These are phyloP conservation scores for Sphinx pinastri DNA, from an alignment of 2,888 invertebrate genomes.

Conservation along the genomic window DNA sequence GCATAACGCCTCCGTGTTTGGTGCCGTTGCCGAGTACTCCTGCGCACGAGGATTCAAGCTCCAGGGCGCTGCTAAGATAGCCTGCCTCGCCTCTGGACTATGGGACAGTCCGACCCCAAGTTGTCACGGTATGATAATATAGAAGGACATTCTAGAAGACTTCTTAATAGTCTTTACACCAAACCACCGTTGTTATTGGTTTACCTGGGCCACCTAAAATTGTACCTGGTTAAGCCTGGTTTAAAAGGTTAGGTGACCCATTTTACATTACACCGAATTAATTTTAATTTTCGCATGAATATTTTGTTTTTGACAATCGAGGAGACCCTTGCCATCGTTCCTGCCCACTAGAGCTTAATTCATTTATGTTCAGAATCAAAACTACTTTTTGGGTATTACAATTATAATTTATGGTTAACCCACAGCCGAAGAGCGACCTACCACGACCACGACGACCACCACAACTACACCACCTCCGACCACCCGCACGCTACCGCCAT, in stretches of 20 bases:
- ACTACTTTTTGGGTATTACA: no score
- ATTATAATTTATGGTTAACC: background rate
- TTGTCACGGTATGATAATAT: constrained; percentile 85
- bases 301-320: no score
- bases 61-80: constrained; percentile 86
- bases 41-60: constrained; percentile 89
- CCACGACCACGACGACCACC: constrained; percentile 48
- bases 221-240: no score
- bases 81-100: constrained; percentile 89
- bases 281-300: no score
- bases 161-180: background rate
- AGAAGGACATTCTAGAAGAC: no score
- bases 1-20: constrained; percentile 86
- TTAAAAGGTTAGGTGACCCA: no score
- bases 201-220: no score
- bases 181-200: no score
- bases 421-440: constrained; percentile 78
- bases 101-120: constrained; percentile 91
- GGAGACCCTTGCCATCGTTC: no score
- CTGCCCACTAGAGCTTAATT: background rate
- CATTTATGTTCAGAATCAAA: no score
- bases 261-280: no score
- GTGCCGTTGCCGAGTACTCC: constrained; percentile 89
- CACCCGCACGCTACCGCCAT: constrained; percentile 26
- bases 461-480: constrained; percentile 36